Evolutionary conservation across 2,113 vertebrate genomes (phyloP).

Genomic region (Elephantulus edwardii): DNA sequence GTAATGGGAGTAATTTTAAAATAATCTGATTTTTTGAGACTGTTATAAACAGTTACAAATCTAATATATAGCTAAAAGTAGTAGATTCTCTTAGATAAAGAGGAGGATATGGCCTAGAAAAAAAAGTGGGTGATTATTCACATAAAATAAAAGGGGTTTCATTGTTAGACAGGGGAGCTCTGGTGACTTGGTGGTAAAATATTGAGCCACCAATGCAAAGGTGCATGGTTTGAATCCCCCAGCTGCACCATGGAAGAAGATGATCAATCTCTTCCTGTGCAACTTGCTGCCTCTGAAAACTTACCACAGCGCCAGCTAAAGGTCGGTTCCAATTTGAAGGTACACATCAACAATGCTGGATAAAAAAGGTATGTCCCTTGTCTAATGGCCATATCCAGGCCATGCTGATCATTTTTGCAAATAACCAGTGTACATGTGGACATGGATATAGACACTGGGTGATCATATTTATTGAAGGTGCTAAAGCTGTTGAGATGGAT

Average conservation of each 20-base stretch:
- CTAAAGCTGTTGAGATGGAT: background rate
- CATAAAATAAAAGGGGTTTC: background rate
- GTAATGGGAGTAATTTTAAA: slow-evolving; percentile 58
- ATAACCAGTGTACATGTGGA: background rate
- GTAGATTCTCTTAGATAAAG: slow-evolving; percentile 2
- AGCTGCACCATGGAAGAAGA: too few species aligned
- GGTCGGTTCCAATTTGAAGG: too few species aligned
- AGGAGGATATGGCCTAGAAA: background rate
- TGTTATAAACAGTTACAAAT: slow-evolving; percentile 34
- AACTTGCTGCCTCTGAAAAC: too few species aligned
- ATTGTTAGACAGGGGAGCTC: background rate
- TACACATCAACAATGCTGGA: too few species aligned
- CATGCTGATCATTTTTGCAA: slow-evolving; percentile 4
- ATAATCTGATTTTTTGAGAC: slow-evolving; percentile 51
- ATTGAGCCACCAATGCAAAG: too few species aligned
- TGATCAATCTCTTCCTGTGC: too few species aligned
- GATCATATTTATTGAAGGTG: background rate
- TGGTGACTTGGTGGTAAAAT: too few species aligned
- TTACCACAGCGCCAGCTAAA: too few species aligned
- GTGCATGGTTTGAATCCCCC: too few species aligned
- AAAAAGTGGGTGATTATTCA: background rate
- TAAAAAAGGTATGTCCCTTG: too few species aligned
- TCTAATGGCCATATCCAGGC: too few species aligned
- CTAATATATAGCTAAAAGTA: slow-evolving; percentile 51
- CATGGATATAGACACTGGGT: background rate